Conservation (phyloP, 2,113 vertebrate genomes). For the Lampris megalopsis region DNA sequence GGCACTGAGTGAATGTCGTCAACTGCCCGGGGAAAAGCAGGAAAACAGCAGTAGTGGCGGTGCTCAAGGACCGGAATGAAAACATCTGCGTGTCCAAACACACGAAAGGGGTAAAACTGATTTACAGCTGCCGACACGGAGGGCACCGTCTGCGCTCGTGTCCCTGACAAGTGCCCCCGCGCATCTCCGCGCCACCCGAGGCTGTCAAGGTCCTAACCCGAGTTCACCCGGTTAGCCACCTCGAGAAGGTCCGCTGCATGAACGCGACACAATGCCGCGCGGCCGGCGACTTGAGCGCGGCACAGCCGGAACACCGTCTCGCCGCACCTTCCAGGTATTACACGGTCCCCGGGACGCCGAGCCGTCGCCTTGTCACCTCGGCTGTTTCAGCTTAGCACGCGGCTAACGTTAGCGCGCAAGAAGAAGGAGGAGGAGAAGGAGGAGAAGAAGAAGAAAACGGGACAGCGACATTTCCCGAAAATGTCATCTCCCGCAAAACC, state of each 20-base stretch:
- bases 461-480: constrained; percentile 50
- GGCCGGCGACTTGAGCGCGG: constrained; percentile 3
- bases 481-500: constrained; percentile 65
- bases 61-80: too few species aligned
- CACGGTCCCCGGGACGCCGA: too few species aligned
- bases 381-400: constrained; percentile 67
- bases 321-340: too few species aligned
- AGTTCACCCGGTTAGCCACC: not conserved
- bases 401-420: constrained; percentile 60
- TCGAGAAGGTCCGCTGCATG: not conserved
- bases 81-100: too few species aligned
- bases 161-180: not conserved
- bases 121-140: too few species aligned
- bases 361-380: not conserved
- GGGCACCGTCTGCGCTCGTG: too few species aligned
- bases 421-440: too few species aligned
- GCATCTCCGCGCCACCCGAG: not conserved
- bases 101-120: too few species aligned
- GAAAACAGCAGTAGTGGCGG: too few species aligned
- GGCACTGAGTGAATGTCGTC: too few species aligned
- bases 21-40: too few species aligned
- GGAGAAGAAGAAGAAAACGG: not conserved
- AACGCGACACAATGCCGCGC: not conserved
- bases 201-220: not conserved
- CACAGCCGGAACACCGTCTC: too few species aligned